Percentiles rank a stretch among this genome's conserved stretches.
These are phyloP conservation scores for Metalampra italica DNA, from an alignment of 2,888 invertebrate genomes.

Conservation along the genomic window DNA sequence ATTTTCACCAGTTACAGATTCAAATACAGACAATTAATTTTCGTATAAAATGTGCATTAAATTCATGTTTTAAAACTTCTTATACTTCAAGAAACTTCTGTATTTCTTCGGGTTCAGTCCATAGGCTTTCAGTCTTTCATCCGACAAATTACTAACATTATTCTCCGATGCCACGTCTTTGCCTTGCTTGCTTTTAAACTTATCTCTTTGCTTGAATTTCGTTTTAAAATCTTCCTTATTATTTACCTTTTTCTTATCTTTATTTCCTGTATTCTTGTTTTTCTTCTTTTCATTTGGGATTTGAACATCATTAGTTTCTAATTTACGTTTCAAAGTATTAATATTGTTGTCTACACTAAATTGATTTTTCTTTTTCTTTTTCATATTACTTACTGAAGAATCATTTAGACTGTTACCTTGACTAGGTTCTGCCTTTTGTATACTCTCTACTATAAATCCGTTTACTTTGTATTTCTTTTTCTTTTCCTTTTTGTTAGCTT, in stretches of 20 bases:
- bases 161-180: conserved; percentile 36
- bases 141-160: conserved; percentile 77
- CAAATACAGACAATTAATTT: too few relatives aligned
- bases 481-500: conserved; percentile 17
- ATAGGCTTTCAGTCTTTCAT: conserved; percentile 92
- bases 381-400: conserved; percentile 3
- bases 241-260: conserved; percentile 25
- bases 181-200: conserved; percentile 33
- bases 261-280: conserved; percentile 15
- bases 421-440: conserved; percentile 34
- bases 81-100: conserved; percentile 85
- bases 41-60: too few relatives aligned
- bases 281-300: conserved; percentile 33
- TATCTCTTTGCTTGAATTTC: conserved; percentile 38
- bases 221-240: conserved; percentile 20
- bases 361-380: background rate
- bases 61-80: conserved; percentile 56
- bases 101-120: conserved; percentile 95
- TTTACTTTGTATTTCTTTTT: conserved; percentile 36
- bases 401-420: conserved; percentile 15
- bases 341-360: conserved; percentile 1
- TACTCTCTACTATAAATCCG: conserved; percentile 37
- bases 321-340: conserved; percentile 7
- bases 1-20: too few relatives aligned
- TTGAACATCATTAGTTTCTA: conserved; percentile 12